phyloP scores from a whole-genome alignment of 35 echinoderm and acorn worm species.

The Acanthaster planci region DNA sequence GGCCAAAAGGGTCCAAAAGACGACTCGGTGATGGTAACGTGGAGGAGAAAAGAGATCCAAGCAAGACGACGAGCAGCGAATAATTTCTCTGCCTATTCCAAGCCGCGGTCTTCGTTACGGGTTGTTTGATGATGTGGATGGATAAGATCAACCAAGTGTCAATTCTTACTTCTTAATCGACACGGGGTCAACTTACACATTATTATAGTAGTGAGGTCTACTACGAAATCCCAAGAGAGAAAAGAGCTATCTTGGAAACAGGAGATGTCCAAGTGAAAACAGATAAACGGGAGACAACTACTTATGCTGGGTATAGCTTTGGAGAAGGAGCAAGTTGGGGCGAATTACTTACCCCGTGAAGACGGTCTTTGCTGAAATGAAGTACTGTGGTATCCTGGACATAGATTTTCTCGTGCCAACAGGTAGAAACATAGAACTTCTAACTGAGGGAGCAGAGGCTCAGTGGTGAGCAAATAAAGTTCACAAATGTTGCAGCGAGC shows the following conservation, averaged over 20 bases:
- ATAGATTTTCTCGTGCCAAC: conserved; percentile 1
- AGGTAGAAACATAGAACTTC: not conserved
- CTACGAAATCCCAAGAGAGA: not conserved
- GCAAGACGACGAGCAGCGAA: not conserved
- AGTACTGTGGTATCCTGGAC: not conserved
- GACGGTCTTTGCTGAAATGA: conserved; percentile 11
- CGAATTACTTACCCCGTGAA: not conserved
- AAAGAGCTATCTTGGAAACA: not conserved
- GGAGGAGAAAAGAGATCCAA: not conserved
- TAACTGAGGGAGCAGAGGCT: not conserved
- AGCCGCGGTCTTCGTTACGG: not conserved
- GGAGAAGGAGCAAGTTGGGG: not conserved
- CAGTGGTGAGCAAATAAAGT: not conserved
- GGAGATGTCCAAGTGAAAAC: not conserved
- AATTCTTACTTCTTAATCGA: conserved; percentile 17
- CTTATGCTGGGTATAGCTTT: not conserved
- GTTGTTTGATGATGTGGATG: not conserved
- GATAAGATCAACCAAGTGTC: not conserved
- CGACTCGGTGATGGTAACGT: too few relatives aligned
- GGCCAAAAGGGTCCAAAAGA: not conserved
- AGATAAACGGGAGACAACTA: not conserved
- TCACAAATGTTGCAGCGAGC: not conserved
- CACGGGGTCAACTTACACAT: too few relatives aligned
- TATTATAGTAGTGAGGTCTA: not conserved
- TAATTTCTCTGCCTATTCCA: not conserved